Percentiles rank a stretch among this genome's conserved stretches.
Conservation (phyloP, 1,140 invertebrate genomes). For the Drosophila biarmipes region DNA sequence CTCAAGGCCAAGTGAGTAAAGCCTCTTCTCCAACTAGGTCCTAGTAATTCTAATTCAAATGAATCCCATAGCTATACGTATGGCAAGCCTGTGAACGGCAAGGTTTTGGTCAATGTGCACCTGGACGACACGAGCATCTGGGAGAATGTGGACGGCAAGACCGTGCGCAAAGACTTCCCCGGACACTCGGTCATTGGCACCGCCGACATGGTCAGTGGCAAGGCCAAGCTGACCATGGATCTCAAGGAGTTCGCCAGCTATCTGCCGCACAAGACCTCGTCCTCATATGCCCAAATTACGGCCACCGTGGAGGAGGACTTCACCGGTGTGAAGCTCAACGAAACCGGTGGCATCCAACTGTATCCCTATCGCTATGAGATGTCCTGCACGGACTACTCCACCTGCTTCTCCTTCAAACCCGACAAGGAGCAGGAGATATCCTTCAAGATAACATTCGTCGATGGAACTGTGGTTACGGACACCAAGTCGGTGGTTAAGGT, state of each 20-base stretch:
- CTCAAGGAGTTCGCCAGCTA: conserved; percentile 86
- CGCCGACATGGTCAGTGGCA: conserved; percentile 89
- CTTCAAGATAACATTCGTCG: conserved; percentile 68
- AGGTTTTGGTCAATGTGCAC: conserved; percentile 87
- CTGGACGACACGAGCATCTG: conserved; percentile 58
- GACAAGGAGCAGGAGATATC: conserved; percentile 90
- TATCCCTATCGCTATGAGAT: conserved; percentile 94
- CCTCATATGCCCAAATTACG: conserved; percentile 86
- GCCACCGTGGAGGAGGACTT: conserved; percentile 91
- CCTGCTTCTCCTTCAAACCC: conserved; percentile 94
- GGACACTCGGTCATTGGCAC: conserved; percentile 84
- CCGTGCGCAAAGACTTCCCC: conserved; percentile 31
- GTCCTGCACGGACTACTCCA: conserved; percentile 89
- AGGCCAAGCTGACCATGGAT: conserved; percentile 89
- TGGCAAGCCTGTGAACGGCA: conserved; percentile 92
- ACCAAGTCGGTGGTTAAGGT: conserved; percentile 86
- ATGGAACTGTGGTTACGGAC: conserved; percentile 61
- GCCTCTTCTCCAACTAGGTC: too few relatives aligned
- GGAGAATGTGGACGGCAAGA: conserved; percentile 46
- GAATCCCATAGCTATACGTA: conserved; percentile 87
- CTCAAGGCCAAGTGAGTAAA: conserved; percentile 89
- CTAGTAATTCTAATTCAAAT: neutral
- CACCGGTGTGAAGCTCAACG: conserved; percentile 91
- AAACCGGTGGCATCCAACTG: conserved; percentile 89
- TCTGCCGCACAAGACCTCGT: conserved; percentile 85